Evolutionary conservation across 2,797 vertebrate genomes (phyloP).

Genomic region (Propithecus perrieri): DNA sequence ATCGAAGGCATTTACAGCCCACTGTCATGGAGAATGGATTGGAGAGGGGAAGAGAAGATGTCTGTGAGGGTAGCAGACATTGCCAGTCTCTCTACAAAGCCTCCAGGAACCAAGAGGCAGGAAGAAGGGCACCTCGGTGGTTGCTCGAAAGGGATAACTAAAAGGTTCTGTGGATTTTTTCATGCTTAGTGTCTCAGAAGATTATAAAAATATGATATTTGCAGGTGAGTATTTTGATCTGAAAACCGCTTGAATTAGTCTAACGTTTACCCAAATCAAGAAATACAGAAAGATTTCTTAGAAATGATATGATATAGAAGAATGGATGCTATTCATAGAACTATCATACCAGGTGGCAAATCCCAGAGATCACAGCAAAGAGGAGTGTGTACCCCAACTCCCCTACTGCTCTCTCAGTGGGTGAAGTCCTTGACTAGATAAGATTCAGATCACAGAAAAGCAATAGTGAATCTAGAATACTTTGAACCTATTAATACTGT

Average conservation of each 20-base stretch:
- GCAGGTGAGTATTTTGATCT: background rate
- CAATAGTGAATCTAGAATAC: background rate
- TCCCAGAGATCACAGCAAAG: background rate
- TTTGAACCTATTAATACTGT: background rate
- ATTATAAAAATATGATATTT: background rate
- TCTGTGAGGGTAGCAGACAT: background rate
- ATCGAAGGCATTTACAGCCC: background rate
- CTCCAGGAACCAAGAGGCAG: background rate
- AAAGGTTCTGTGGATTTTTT: background rate
- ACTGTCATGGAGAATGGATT: background rate
- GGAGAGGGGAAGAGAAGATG: background rate
- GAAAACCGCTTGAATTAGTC: background rate
- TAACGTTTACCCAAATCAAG: constrained; percentile 40
- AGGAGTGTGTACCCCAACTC: background rate
- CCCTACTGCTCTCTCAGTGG: background rate
- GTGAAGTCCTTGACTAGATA: background rate
- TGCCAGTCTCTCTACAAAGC: background rate
- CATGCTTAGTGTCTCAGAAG: background rate
- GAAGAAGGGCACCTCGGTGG: background rate
- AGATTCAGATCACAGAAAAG: background rate
- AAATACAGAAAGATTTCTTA: background rate
- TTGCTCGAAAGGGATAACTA: background rate
- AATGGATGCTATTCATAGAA: background rate
- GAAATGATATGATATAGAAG: background rate
- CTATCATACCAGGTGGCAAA: background rate